A percentile compares a stretch with the other conserved stretches of the same genome.
Evolutionary conservation across 2,888 invertebrate genomes (phyloP).

Genomic region (Thalpophila matura): DNA sequence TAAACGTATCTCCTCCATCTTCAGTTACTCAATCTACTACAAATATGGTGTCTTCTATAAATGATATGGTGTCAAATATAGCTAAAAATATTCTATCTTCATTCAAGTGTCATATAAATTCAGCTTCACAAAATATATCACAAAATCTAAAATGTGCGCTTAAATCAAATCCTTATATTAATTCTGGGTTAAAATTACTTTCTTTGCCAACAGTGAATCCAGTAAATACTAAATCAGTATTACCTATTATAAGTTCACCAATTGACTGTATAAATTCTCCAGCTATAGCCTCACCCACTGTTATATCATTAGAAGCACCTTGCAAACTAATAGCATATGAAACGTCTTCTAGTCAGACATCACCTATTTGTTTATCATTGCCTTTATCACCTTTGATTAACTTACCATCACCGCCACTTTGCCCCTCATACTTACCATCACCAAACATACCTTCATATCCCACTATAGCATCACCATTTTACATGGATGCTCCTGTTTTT

Average conservation of each 20-base stretch:
- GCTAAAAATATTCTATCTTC: conserved; percentile 27
- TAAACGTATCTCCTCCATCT: conserved; percentile 9
- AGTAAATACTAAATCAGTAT: background rate
- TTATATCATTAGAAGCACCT: background rate
- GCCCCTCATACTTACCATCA: conserved; percentile 47
- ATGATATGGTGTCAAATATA: conserved; percentile 39
- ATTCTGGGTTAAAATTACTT: background rate
- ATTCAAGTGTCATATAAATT: conserved; percentile 3
- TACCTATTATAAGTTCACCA: background rate
- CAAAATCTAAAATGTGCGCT: background rate
- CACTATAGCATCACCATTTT: conserved; percentile 13
- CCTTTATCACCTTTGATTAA: conserved; percentile 14
- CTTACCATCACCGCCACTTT: conserved; percentile 13
- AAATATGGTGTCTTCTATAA: conserved; percentile 33
- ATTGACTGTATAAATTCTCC: background rate
- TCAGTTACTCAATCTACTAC: conserved; percentile 13
- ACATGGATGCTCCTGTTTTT: conserved; percentile 10
- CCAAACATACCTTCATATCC: conserved; percentile 40
- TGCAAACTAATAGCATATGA: background rate
- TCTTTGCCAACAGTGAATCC: background rate
- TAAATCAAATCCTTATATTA: background rate
- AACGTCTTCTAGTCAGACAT: background rate
- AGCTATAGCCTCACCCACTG: background rate
- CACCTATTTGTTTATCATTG: background rate
- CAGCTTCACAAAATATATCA: background rate